phyloP scores from a whole-genome alignment of 2,888 invertebrate genomes.

The Drosophila kuntzei region DNA sequence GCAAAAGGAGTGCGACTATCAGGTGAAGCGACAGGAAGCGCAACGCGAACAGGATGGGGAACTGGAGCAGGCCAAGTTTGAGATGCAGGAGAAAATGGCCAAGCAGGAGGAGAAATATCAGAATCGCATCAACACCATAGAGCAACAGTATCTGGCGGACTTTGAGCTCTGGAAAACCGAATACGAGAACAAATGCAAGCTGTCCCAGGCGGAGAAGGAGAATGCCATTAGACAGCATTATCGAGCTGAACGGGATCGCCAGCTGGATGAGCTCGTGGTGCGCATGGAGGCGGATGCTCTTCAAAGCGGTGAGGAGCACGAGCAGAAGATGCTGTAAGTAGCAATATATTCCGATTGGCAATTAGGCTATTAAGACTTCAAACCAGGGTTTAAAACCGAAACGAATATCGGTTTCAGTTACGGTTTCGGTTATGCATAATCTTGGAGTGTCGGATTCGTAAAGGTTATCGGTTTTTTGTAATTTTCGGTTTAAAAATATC shows the following conservation, averaged over 20 bases:
- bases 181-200: conserved; percentile 85
- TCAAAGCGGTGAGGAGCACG: conserved; percentile 83
- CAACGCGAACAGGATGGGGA: conserved; percentile 86
- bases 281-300: conserved; percentile 85
- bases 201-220: conserved; percentile 89
- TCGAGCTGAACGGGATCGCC: conserved; percentile 91
- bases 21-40: conserved; percentile 84
- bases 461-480: too few species aligned
- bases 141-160: conserved; percentile 88
- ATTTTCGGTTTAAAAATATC: too few species aligned
- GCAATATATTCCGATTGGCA: too few species aligned
- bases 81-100: conserved; percentile 86
- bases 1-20: conserved; percentile 85
- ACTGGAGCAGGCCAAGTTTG: conserved; percentile 86
- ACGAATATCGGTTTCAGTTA: too few species aligned
- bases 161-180: conserved; percentile 88
- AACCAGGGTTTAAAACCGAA: too few species aligned
- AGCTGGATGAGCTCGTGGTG: conserved; percentile 88
- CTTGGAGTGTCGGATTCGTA: too few species aligned
- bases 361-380: too few species aligned
- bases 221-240: conserved; percentile 89
- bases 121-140: conserved; percentile 87
- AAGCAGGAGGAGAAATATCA: conserved; percentile 85
- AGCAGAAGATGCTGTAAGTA: conserved; percentile 82
- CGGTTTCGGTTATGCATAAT: too few species aligned